phyloP scores from a whole-genome alignment of 1,140 invertebrate genomes.

The Aphaenogaster floridana region DNA sequence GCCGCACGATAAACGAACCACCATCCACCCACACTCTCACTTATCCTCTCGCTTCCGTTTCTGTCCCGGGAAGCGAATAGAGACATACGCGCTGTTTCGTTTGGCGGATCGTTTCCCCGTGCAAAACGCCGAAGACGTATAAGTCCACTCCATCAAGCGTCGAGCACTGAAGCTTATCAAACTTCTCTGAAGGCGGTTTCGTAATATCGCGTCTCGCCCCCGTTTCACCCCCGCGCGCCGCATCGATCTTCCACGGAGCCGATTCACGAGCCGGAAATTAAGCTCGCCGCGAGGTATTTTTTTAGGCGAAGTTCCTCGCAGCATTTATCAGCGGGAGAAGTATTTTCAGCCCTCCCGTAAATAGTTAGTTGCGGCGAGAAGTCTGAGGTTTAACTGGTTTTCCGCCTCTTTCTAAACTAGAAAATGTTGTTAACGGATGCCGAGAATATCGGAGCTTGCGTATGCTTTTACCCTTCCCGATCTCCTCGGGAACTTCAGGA shows the following conservation, averaged over 20 bases:
- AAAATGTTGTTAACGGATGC: slow-evolving; percentile 21
- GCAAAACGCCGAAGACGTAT: slow-evolving; percentile 60
- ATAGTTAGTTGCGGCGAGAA: slow-evolving; percentile 4
- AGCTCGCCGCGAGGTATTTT: slow-evolving; percentile 36
- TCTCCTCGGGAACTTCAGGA: background rate
- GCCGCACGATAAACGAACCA: slow-evolving; percentile 61
- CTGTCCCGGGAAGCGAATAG: slow-evolving; percentile 46
- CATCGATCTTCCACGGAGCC: slow-evolving; percentile 57
- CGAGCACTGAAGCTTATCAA: slow-evolving; percentile 57
- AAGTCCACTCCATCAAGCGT: slow-evolving; percentile 68
- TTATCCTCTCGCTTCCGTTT: slow-evolving; percentile 31
- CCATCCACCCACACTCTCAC: background rate
- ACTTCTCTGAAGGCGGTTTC: slow-evolving; percentile 60
- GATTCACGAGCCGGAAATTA: slow-evolving; percentile 56
- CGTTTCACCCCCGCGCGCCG: background rate
- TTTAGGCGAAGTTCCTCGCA: slow-evolving; percentile 3
- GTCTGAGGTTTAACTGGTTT: slow-evolving; percentile 27
- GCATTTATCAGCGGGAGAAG: slow-evolving; percentile 26
- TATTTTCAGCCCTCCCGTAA: slow-evolving; percentile 17
- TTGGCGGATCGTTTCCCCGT: slow-evolving; percentile 49
- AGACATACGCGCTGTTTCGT: slow-evolving; percentile 63
- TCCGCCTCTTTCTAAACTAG: background rate
- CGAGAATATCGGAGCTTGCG: background rate
- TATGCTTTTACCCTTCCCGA: background rate
- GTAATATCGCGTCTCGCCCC: slow-evolving; percentile 44